Evolutionary conservation across 2,797 vertebrate species (phyloP), one percentile per base, ranked within the genome.

Genomic region (Podarcis siculus): DNA sequence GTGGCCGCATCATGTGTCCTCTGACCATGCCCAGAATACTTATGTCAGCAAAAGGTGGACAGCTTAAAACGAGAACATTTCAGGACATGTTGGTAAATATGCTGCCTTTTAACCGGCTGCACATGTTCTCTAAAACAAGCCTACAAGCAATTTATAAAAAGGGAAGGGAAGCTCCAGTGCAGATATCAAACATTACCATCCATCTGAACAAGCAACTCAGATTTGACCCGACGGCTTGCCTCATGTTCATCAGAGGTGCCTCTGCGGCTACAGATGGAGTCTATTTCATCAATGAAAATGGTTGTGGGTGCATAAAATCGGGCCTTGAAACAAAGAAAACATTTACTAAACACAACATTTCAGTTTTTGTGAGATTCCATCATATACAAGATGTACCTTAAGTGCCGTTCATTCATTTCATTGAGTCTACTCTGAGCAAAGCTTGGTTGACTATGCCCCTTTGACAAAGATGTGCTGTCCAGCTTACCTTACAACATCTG

Each of bases 251-350:
- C 98, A 0, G 98, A 99, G 0, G 98, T 99, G 90, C 99, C 98
- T 93, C 99, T 98, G 81, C 99, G 97, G 89, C 98, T 98, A 92
- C 99, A 99, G 94, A 99, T 99, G 66, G 98, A 99, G 95, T 99
- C 99, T 2, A 99, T 98, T 97, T 99, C 99, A 39, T 99, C 99
- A 83, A 99, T 98, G 96, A 99, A 99, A 96, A 99, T 99, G 0
- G 99, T 99, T 30, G 99, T 98, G 2, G 99, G 99, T 0, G 99
- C 98, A 64, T 99, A 99, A 97, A 98, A 99, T 82, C 98, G 97
- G 8, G 99, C 99, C 99, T 99, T 92, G 84, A 95, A 93, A 94
- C 0, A 27, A 92, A 95, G 95, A 89, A 76, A 92, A 42, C 10
- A 71, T 23, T 42, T 7, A 58, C 89, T 95, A 73, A 89, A 89